Evolutionary conservation across 2,888 invertebrate genomes (phyloP).

Genomic region (Catocala sponsa): DNA sequence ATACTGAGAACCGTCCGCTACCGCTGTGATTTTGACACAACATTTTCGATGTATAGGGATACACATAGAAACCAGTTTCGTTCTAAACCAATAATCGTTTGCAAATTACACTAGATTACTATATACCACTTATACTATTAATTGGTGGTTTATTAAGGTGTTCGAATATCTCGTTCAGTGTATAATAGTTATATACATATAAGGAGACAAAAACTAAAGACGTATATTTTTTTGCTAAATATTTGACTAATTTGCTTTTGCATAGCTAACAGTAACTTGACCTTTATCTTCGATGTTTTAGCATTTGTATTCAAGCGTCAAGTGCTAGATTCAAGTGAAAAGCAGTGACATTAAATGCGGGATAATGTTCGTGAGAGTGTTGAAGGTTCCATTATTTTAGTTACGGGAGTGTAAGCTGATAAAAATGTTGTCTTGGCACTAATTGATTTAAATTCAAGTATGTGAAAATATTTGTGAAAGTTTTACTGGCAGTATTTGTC

Average conservation of each 20-base stretch:
- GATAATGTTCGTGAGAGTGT: slow-evolving; percentile 39
- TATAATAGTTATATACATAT: slow-evolving; percentile 17
- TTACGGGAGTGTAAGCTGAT: slow-evolving; percentile 40
- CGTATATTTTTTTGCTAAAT: slow-evolving; percentile 9
- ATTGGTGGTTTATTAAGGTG: slow-evolving; percentile 19
- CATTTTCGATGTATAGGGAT: slow-evolving; percentile 7
- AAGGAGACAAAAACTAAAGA: slow-evolving; percentile 11
- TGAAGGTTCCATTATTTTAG: slow-evolving; percentile 43
- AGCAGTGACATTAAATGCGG: slow-evolving; percentile 35
- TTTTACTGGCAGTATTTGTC: slow-evolving; percentile 41
- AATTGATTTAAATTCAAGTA: slow-evolving; percentile 51
- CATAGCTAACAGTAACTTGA: slow-evolving; percentile 26
- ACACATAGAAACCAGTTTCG: slow-evolving; percentile 2
- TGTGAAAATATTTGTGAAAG: slow-evolving; percentile 54
- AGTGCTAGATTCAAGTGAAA: slow-evolving; percentile 26
- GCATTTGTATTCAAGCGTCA: slow-evolving; percentile 7
- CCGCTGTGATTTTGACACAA: slow-evolving; percentile 11
- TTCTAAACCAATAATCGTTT: slow-evolving; percentile 20
- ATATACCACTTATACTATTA: slow-evolving; percentile 17
- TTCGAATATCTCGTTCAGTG: slow-evolving; percentile 18
- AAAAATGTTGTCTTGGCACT: slow-evolving; percentile 46
- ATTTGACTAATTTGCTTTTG: slow-evolving; percentile 22
- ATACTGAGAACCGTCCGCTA: slow-evolving; percentile 5
- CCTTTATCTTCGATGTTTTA: slow-evolving; percentile 12
- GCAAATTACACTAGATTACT: slow-evolving; percentile 23